These are phyloP conservation scores for Hirundichthys speculiger DNA, from an alignment of 2,113 vertebrate species.

Conservation along the genomic window DNA sequence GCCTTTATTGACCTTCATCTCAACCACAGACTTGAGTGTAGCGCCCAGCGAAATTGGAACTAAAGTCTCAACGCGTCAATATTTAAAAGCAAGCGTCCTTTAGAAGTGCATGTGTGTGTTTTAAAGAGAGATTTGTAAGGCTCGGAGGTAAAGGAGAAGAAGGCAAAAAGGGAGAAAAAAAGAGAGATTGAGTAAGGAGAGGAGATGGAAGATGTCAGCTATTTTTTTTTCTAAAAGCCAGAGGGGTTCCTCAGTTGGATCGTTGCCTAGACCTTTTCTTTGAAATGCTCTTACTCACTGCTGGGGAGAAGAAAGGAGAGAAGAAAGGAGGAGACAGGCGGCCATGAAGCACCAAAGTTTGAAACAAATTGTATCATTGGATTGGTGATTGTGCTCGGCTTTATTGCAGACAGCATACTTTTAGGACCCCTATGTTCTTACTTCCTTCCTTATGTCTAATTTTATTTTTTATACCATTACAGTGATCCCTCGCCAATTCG, in stretches of 20 bases:
- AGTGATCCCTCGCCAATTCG: too few relatives aligned
- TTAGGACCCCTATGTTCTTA: background rate
- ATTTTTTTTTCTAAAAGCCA: constrained; percentile 69
- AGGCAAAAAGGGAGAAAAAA: constrained; percentile 41
- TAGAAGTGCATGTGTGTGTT: too few relatives aligned
- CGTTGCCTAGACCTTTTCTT: constrained; percentile 59
- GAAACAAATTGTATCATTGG: background rate
- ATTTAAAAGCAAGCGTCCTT: too few relatives aligned
- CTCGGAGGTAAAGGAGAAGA: constrained; percentile 56
- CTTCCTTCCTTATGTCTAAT: background rate
- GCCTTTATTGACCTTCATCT: too few relatives aligned
- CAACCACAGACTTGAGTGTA: too few relatives aligned
- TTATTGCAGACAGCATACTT: constrained; percentile 1
- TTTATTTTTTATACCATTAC: too few relatives aligned
- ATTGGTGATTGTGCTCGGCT: constrained; percentile 28
- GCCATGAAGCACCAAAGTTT: constrained; percentile 9
- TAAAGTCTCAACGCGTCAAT: too few relatives aligned
- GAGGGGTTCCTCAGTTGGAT: constrained; percentile 64
- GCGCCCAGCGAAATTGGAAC: too few relatives aligned
- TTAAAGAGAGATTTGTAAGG: constrained; percentile 45
- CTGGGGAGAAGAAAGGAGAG: constrained; percentile 19
- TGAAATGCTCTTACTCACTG: constrained; percentile 62
- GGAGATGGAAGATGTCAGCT: constrained; percentile 70
- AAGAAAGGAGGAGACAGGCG: constrained; percentile 17
- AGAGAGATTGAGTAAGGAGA: constrained; percentile 38